Conservation (phyloP, 2,888 invertebrate genomes). For the Lithodes maja region DNA sequence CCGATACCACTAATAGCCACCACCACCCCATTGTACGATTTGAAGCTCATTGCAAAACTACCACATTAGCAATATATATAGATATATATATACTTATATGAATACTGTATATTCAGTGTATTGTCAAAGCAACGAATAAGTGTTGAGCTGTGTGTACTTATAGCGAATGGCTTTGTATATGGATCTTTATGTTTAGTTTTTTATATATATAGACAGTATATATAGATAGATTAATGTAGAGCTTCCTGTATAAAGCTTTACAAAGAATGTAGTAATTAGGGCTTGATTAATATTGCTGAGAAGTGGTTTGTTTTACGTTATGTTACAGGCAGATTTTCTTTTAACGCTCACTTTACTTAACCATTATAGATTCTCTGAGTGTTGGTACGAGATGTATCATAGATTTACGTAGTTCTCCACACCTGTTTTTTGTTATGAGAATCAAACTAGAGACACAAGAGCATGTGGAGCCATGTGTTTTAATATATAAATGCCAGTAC, state of each 20-base stretch:
- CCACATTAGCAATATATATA: slow-evolving; percentile 14
- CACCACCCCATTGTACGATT: slow-evolving; percentile 10
- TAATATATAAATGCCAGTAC: not conserved
- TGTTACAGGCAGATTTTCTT: slow-evolving; percentile 2
- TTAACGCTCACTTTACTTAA: slow-evolving; percentile 13
- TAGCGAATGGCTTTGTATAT: slow-evolving; percentile 17
- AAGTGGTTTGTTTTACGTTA: not conserved
- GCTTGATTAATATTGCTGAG: slow-evolving; percentile 14
- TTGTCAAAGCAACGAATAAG: slow-evolving; percentile 20
- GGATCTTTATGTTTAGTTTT: slow-evolving; percentile 17
- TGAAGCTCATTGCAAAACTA: not conserved
- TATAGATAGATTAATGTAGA: slow-evolving; percentile 20
- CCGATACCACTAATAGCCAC: slow-evolving; percentile 11
- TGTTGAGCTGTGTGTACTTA: slow-evolving; percentile 20
- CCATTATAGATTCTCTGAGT: slow-evolving; percentile 1
- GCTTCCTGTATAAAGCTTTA: slow-evolving; percentile 20
- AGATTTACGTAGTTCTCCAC: slow-evolving; percentile 3
- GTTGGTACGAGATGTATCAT: not conserved
- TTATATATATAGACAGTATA: slow-evolving; percentile 17
- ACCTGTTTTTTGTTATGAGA: not conserved
- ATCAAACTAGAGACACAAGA: not conserved
- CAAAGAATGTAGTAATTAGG: slow-evolving; percentile 10
- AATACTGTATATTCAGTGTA: not conserved
- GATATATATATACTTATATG: not conserved
- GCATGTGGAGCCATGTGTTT: slow-evolving; percentile 8